phyloP scores from a whole-genome alignment of 2,113 vertebrate species.

The Ivindomyrus marchei region DNA sequence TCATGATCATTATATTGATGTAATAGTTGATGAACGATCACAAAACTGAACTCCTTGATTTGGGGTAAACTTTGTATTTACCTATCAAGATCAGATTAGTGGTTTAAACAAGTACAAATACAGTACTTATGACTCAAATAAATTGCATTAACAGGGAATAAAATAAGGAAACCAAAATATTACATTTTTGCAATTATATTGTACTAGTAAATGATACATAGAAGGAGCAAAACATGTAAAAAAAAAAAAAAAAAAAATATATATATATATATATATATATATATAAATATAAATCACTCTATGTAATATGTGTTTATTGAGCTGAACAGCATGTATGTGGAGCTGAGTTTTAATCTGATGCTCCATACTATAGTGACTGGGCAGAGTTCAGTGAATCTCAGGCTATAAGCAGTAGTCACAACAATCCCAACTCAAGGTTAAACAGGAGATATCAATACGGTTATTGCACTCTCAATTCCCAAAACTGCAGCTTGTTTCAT shows the following conservation, averaged over 20 bases:
- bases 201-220: not conserved
- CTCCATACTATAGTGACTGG: no score
- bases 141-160: not conserved
- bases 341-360: no score
- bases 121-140: not conserved
- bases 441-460: no score
- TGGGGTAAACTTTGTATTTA: not conserved
- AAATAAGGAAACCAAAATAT: not conserved
- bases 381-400: no score
- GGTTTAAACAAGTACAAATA: not conserved
- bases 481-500: no score
- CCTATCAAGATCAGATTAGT: not conserved
- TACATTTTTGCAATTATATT: not conserved
- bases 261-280: not conserved
- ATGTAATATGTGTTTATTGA: not conserved
- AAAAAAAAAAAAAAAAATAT: no score
- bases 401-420: no score
- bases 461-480: no score
- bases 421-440: no score
- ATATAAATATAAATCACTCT: not conserved
- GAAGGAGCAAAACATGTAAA: not conserved
- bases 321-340: not conserved
- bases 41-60: not conserved
- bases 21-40: not conserved
- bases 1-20: not conserved